Base-by-base conservation (phyloP, 2,888 invertebrate genomes). In the Entomobrya proxima region DNA sequence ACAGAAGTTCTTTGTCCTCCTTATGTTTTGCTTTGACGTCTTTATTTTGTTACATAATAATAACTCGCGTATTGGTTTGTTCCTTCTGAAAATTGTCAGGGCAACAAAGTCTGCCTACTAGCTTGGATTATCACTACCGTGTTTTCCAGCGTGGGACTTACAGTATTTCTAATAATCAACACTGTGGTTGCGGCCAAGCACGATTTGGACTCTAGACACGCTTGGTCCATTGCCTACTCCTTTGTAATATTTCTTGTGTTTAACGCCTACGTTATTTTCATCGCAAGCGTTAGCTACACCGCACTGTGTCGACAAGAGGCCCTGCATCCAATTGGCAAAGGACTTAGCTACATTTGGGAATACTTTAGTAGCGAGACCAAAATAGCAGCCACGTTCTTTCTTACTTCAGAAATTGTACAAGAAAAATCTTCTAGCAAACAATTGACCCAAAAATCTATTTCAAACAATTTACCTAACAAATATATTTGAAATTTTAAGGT, bases 281-380 rank as follows among this genome's bases (percentile, higher is more conserved):
- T 84, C 21, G 11, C 72, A 3, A 44, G 35, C 15, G 72, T 44
- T 2, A 30, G 50, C 15, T 84, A 84, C 52, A 32, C 55, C 40
- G 78, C 72, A 15, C 9, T 84, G 72, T 7, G 55, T 9, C 6
- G 84, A 32, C 69, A 84, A 52, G 84, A 84, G 47, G 30, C 32
- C 0, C 58, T 84, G 6, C 84, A 77, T 32, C 84, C 84, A 0
- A 78, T 72, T 2, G 84, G 84, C 6, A 77, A 78, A 32, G 84
- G 84, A 1, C 18, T 84, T 24, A 13, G 24, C 3, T 84, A 44
- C 61, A 78, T 84, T 21, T 84, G 84, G 84, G 84, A 84, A 24
- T 78, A 84, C 18, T 84, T 84, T 24, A 72, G 58, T 13, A 84
- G 78, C 40, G 84, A 84, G 47, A 84, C 77, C 37, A 84, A 78